Evolutionary conservation across 2,113 vertebrate genomes (phyloP).

Genomic region (Dipodomys stephensi): DNA sequence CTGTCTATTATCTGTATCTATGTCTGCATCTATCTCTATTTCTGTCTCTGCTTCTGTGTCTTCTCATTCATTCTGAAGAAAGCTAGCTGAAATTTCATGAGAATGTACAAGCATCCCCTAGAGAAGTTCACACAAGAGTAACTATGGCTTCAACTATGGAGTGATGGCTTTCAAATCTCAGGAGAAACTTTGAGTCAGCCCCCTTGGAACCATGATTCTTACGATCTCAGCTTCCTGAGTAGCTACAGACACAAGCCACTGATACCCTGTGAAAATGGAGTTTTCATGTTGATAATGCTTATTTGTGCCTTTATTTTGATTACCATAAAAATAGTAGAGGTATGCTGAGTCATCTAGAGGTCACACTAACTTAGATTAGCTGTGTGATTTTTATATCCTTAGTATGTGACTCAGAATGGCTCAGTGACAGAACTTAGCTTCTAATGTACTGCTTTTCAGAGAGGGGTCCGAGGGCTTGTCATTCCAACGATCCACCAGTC

Average conservation of each 20-base stretch:
- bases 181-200: not conserved
- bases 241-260: no score
- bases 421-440: constrained; percentile 9
- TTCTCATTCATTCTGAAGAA: not conserved
- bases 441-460: constrained; percentile 4
- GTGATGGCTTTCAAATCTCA: not conserved
- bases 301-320: constrained; percentile 61
- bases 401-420: not conserved
- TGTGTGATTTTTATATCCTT: not conserved
- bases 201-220: not conserved
- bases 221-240: no score
- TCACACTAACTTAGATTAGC: not conserved
- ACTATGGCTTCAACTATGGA: not conserved
- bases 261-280: not conserved
- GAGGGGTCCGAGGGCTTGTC: not conserved
- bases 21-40: not conserved
- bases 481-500: constrained; percentile 7
- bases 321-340: not conserved
- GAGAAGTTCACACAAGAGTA: not conserved
- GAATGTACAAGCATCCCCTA: not conserved
- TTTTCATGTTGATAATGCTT: not conserved
- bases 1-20: not conserved
- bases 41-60: not conserved
- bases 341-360: not conserved
- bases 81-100: not conserved